Evolutionary conservation across 2,888 invertebrate genomes (phyloP).

Genomic region (Diachrysia chrysitis): DNA sequence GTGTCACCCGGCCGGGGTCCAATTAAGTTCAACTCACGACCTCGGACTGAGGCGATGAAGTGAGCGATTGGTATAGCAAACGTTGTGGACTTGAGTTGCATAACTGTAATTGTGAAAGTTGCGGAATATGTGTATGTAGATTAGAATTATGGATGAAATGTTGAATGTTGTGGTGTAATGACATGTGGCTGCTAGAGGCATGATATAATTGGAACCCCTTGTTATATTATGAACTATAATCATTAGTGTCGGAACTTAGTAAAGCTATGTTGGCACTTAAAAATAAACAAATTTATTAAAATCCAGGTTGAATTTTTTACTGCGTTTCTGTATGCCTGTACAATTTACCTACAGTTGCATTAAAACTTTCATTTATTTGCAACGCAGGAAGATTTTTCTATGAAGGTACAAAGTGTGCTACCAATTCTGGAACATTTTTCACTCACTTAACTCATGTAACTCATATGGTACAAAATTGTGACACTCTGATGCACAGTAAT

Average conservation of each 20-base stretch:
- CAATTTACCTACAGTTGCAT: no score
- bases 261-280: neutral
- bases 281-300: neutral
- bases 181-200: neutral
- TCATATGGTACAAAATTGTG: conserved; percentile 17
- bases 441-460: conserved; percentile 24
- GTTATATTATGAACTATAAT: neutral
- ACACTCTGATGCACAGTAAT: conserved; percentile 28
- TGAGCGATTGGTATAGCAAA: conserved; percentile 51
- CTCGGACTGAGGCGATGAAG: conserved; percentile 71
- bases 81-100: conserved; percentile 15
- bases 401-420: neutral
- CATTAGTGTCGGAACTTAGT: neutral
- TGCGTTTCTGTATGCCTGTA: neutral
- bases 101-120: conserved; percentile 33
- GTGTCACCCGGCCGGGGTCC: conserved; percentile 87
- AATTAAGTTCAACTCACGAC: conserved; percentile 89
- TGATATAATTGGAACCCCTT: neutral
- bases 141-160: conserved; percentile 4
- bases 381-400: neutral
- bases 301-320: no score
- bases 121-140: neutral
- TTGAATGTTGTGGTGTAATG: neutral
- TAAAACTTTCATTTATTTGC: neutral
- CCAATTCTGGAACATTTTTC: conserved; percentile 13